Conservation (phyloP, 2,113 vertebrate genomes). For the Paraplagusia blochii region DNA sequence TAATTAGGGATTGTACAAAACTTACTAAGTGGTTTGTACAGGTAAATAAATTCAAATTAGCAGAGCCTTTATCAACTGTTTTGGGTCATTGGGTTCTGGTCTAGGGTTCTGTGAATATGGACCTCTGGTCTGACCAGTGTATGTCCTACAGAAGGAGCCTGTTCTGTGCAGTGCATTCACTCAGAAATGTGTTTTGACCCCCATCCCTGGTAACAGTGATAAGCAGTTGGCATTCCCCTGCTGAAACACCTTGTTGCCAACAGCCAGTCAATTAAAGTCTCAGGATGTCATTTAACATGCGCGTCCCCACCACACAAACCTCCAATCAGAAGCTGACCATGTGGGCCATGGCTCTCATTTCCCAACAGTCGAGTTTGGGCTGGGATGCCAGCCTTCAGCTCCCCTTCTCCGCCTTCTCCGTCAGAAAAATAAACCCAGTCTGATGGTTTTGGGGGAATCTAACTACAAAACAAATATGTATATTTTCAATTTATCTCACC, state of each 20-base stretch:
- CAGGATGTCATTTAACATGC: constrained; percentile 86
- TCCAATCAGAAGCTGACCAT: constrained; percentile 78
- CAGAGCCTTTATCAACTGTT: too few species aligned
- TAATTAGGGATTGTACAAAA: too few species aligned
- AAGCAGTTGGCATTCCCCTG: constrained; percentile 80
- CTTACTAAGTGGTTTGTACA: too few species aligned
- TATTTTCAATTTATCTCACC: constrained; percentile 80
- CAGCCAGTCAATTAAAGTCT: constrained; percentile 89
- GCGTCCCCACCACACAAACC: constrained; percentile 81
- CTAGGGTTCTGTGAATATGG: too few species aligned
- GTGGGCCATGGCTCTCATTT: constrained; percentile 61
- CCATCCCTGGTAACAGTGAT: constrained; percentile 56
- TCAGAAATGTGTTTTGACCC: constrained; percentile 55
- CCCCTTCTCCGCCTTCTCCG: constrained; percentile 25
- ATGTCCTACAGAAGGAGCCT: constrained; percentile 48
- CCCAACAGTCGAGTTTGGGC: constrained; percentile 18
- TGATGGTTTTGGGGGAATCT: constrained; percentile 62
- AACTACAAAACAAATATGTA: constrained; percentile 83
- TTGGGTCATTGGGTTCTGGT: too few species aligned
- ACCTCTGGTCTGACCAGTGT: too few species aligned
- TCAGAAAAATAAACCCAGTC: constrained; percentile 53
- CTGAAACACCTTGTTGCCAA: constrained; percentile 84
- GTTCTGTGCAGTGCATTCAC: constrained; percentile 67
- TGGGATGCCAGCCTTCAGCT: constrained; percentile 31
- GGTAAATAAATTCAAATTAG: too few species aligned